These are phyloP conservation scores for Urophycis tenuis DNA, from an alignment of 2,797 vertebrate species.

Conservation along the genomic window DNA sequence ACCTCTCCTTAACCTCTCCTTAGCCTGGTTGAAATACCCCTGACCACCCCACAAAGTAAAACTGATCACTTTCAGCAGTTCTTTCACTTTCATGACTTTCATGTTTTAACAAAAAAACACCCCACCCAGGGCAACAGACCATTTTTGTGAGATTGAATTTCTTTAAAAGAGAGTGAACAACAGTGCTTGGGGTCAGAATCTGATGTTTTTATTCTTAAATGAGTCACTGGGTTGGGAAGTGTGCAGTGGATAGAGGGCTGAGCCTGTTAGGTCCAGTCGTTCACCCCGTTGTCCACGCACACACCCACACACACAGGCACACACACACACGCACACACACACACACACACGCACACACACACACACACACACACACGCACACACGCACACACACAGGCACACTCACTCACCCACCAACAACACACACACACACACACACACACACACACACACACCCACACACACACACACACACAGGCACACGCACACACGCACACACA, in stretches of 20 bases:
- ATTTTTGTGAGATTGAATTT: not conserved
- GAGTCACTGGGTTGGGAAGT: not conserved
- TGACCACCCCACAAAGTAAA: not conserved
- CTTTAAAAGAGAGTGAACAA: not conserved
- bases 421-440: too few relatives aligned
- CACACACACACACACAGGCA: too few relatives aligned
- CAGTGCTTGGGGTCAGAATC: not conserved
- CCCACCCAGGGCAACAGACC: not conserved
- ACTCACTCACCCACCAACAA: not conserved
- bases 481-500: too few relatives aligned
- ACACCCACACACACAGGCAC: not conserved
- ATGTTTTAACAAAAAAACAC: not conserved
- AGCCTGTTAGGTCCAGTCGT: not conserved
- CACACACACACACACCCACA: too few relatives aligned
- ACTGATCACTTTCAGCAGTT: not conserved
- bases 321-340: not conserved
- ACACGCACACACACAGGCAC: not conserved
- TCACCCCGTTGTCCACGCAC: not conserved
- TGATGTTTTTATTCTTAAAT: slow-evolving; percentile 5
- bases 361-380: not conserved
- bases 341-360: not conserved
- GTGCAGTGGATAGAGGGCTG: not conserved
- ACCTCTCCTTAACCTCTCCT: not conserved
- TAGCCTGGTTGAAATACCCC: not conserved
- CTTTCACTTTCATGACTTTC: not conserved